Base-by-base conservation (phyloP, 2,888 invertebrate species). In the Nyleta sp. region DNA sequence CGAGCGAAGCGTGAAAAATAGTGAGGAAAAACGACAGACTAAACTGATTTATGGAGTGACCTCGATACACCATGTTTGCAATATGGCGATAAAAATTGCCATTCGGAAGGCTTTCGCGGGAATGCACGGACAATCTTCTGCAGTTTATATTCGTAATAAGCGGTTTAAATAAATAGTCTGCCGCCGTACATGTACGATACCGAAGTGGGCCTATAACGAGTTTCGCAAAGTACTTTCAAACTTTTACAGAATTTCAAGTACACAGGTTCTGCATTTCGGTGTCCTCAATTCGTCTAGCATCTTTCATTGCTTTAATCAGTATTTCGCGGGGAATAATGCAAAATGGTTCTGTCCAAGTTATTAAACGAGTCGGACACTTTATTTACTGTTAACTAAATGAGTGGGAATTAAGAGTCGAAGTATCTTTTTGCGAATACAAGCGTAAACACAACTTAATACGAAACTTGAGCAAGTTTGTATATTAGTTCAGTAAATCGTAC, bases 31-130 rank as follows among this genome's bases (percentile, higher is more conserved):
- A 60, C 64, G 75, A 68, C 68, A 48, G 55, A 42, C 68, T 64
- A 57, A 67, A 75, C 75, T 75, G 68, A 75, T 75, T 75, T 75
- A 75, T 75, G 75, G 53, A 70, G 48, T 70, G 75, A 70, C 75
- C 75, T 75, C 75, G 57, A 70, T 75, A 75, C 28, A 60, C 67
- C 38, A 28, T 68, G 62, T 68, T 75, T 53, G 59, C 64, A 65
- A 50, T 59, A 59, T 33, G 65, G 35, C 33, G 65, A 65, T 65
- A 67, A 74, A 65, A 59, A 74, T 44, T 50, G 59, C 53, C 52
- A 60, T 60, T 67, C 46, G 44, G 52, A 46, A 67, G 53, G 42
- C 64, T 64, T 64, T 42, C 55, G 44, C 50, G 64, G 57, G 68
- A 59, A 55, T 48, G 53, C 42, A 57, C 48, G 62, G 55, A 44